These are phyloP conservation scores for Ophonus ardosiacus DNA, from an alignment of 2,888 invertebrate species.

Conservation along the genomic window DNA sequence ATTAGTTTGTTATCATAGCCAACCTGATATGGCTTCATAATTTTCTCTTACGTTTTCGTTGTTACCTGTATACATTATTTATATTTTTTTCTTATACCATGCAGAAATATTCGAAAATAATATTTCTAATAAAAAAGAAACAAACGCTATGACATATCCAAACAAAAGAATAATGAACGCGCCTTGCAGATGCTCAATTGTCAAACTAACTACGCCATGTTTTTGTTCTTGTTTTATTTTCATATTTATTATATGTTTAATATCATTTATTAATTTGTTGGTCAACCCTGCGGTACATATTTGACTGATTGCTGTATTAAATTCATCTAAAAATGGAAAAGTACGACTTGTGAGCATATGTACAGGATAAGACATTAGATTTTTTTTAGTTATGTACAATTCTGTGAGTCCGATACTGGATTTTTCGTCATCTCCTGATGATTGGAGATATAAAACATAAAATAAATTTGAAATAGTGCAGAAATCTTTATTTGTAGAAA, in stretches of 20 bases:
- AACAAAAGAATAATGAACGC: conserved; percentile 66
- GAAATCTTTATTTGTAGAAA: conserved; percentile 66
- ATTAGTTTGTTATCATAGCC: too few species aligned
- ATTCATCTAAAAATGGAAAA: conserved; percentile 77
- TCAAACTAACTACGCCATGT: conserved; percentile 62
- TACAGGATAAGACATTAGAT: conserved; percentile 78
- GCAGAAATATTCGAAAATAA: conserved; percentile 9
- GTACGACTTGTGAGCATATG: conserved; percentile 78
- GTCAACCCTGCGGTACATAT: conserved; percentile 78
- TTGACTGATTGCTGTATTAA: conserved; percentile 75
- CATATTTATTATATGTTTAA: conserved; percentile 42
- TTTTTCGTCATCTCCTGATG: conserved; percentile 63
- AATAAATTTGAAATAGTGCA: conserved; percentile 68
- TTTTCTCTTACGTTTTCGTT: too few species aligned
- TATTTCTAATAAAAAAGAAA: conserved; percentile 63
- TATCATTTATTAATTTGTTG: conserved; percentile 72
- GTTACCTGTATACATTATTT: too few species aligned
- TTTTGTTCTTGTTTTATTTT: neutral
- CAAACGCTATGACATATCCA: conserved; percentile 64
- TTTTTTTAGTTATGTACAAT: conserved; percentile 68
- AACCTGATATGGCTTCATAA: too few species aligned
- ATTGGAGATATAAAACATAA: conserved; percentile 67
- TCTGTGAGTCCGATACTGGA: conserved; percentile 60
- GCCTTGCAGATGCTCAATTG: conserved; percentile 67
- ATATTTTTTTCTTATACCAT: neutral